Conservation (phyloP, 2,113 vertebrate genomes). For the Piprites chloris region DNA sequence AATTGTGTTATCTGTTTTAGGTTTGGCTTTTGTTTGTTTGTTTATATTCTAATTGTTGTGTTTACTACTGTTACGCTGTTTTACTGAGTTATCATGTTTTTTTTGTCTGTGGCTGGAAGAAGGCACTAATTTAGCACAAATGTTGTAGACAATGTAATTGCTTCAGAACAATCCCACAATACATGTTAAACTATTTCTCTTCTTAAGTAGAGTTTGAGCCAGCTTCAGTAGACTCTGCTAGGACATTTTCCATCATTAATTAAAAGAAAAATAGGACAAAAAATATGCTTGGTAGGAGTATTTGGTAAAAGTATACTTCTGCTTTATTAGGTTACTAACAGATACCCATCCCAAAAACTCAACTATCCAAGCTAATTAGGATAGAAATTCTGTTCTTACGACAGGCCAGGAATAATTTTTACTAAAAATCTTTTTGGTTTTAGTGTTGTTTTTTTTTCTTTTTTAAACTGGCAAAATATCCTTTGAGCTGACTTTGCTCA, state of each 20-base stretch:
- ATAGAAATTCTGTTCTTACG: background rate
- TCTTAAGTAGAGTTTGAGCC: background rate
- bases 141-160: background rate
- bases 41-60: background rate
- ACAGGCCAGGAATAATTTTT: background rate
- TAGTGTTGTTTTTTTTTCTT: background rate
- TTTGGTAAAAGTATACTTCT: background rate
- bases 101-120: background rate
- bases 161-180: background rate
- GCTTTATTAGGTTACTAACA: background rate
- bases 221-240: background rate
- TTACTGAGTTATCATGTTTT: background rate
- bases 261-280: background rate
- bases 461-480: background rate
- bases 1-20: background rate
- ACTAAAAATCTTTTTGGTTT: background rate
- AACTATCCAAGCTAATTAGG: background rate
- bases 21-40: background rate
- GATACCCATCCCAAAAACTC: background rate
- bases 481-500: background rate
- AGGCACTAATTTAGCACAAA: background rate
- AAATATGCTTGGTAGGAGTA: background rate
- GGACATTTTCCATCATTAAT: background rate
- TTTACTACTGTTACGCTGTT: background rate
- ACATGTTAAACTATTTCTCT: background rate